A percentile compares a stretch with the other conserved stretches of the same genome.
Conservation (phyloP, 2,888 invertebrate genomes). For the Drosophila rellima region DNA sequence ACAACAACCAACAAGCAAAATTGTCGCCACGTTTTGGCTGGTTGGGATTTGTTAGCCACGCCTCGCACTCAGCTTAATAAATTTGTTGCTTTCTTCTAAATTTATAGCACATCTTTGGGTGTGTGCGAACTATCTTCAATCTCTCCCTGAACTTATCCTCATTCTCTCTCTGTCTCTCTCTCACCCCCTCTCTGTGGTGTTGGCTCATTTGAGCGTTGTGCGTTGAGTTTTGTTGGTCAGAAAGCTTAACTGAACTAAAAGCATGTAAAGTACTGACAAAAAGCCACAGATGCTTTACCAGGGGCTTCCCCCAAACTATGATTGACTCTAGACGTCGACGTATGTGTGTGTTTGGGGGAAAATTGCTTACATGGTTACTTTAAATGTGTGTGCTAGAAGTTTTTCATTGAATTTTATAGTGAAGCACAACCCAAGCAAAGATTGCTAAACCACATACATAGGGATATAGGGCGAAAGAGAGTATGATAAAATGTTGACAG, state of each 20-base stretch:
- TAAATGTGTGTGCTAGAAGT: slow-evolving; percentile 62
- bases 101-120: slow-evolving; percentile 10
- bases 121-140: slow-evolving; percentile 4
- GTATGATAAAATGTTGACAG: slow-evolving; percentile 80
- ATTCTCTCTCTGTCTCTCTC: background rate
- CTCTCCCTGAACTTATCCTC: background rate
- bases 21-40: slow-evolving; percentile 13
- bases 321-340: slow-evolving; percentile 10
- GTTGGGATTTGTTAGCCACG: slow-evolving; percentile 12
- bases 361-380: slow-evolving; percentile 52
- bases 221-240: slow-evolving; percentile 69
- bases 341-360: slow-evolving; percentile 11
- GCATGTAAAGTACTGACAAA: slow-evolving; percentile 63
- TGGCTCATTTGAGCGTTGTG: slow-evolving; percentile 49
- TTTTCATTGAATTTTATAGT: slow-evolving; percentile 72
- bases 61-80: slow-evolving; percentile 30
- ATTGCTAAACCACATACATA: slow-evolving; percentile 48
- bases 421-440: slow-evolving; percentile 43
- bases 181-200: slow-evolving; percentile 6
- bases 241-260: slow-evolving; percentile 74
- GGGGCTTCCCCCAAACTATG: slow-evolving; percentile 20
- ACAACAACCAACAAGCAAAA: slow-evolving; percentile 45
- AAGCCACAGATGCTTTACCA: slow-evolving; percentile 49
- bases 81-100: slow-evolving; percentile 27
- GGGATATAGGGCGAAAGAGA: slow-evolving; percentile 20